Evolutionary conservation across 2,113 vertebrate genomes (phyloP).

Genomic region (Xenopus laevis): DNA sequence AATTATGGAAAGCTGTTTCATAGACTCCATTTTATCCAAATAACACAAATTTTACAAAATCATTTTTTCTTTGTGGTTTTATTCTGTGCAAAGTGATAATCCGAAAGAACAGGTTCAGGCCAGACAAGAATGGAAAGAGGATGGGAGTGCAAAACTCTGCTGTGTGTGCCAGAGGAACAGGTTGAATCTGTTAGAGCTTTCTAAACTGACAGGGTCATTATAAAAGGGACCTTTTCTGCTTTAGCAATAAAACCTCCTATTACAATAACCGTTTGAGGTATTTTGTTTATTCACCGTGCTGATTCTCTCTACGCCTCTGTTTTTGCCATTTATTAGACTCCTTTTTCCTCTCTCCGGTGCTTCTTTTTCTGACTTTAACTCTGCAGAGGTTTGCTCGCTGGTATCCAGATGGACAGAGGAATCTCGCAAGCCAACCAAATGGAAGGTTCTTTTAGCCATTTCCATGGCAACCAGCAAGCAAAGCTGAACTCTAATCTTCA

Average conservation of each 20-base stretch:
- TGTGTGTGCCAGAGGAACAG: conserved; percentile 37
- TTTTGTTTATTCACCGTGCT: conserved; percentile 55
- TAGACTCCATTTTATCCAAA: too few relatives aligned
- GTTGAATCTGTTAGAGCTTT: conserved; percentile 59
- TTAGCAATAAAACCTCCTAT: conserved; percentile 55
- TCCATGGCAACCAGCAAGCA: conserved; percentile 56
- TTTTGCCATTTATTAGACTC: conserved; percentile 50
- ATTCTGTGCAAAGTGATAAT: neutral
- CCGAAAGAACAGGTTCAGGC: neutral
- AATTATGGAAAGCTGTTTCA: too few relatives aligned
- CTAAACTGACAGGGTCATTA: conserved; percentile 47
- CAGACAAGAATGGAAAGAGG: conserved; percentile 40
- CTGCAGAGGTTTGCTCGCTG: conserved; percentile 43
- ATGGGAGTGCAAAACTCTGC: neutral
- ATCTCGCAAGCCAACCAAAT: conserved; percentile 22
- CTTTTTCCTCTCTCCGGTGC: conserved; percentile 12
- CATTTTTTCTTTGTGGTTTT: too few relatives aligned
- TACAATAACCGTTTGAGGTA: conserved; percentile 52
- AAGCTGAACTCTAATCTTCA: conserved; percentile 47
- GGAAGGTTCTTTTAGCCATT: conserved; percentile 55
- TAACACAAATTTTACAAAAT: too few relatives aligned
- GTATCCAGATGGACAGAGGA: conserved; percentile 19
- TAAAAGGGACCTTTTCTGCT: conserved; percentile 51
- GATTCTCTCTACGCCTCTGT: conserved; percentile 45
- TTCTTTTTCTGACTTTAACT: neutral